Base-by-base conservation (phyloP, 2,113 vertebrate species). In the Hemicordylus capensis region DNA sequence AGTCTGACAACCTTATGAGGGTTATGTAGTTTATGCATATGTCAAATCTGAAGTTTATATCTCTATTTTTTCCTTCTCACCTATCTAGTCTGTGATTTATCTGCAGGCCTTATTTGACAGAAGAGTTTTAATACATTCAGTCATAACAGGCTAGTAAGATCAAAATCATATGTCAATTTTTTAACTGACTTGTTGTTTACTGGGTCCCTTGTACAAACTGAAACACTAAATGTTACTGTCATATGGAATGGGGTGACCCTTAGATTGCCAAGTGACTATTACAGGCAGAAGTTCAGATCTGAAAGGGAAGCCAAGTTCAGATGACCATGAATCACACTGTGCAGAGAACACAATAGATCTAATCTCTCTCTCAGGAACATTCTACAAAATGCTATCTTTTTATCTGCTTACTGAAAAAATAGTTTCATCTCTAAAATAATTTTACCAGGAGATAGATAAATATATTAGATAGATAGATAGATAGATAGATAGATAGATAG, bases 391-490 rank as follows among this genome's bases (percentile, higher is more conserved):
- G 26, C 89, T 88, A 59, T 80, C 51, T 66, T 87, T 89, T 91
- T 77, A 81, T 88, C 67, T 87, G 51, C 70, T 84, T 66, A 46
- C 54, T 88, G 87, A 87, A 88, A n/a, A 93, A 91, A 87, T 80
- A 90, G 2, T 51, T 87, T 78, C 59, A 86, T 44, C 73, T 84
- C 58, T 85, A 80, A 85, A 37, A 2, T 76, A 90, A 85, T 92
- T 88, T 88, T 85, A 87, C 89, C 26, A 85, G 12, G 6, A 54
- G 51, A 54, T 10, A 54, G 51, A 54, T 10, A 54, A 73, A 73
- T 24, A 61, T 86, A 72, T 42, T n/a, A n/a, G 48, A 22, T 54
- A 75, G 51, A 42, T 79, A 87, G 15, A 74, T 74, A 70, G 44
- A 79, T 26, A 51, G 6, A 51, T 12, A 51, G 5, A 54, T 2